Evolutionary conservation across 2,888 invertebrate species (phyloP), one percentile per base, ranked within the genome.

Genomic region (Entomobrya multifasciata): DNA sequence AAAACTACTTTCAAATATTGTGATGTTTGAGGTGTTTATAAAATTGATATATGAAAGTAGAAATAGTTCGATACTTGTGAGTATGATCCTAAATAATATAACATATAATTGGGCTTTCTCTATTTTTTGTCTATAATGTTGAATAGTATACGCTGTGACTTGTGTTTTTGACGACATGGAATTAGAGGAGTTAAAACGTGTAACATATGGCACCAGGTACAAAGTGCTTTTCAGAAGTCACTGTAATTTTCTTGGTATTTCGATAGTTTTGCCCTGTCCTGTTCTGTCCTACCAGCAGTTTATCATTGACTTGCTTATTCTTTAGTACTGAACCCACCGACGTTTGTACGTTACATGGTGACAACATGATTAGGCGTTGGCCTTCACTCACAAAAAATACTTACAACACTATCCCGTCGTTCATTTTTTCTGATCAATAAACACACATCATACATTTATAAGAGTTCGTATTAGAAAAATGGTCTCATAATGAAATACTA

Each of bases 121-220:
- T n/a, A n/a, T n/a, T n/a, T n/a, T n/a, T n/a, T n/a, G n/a, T n/a
- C n/a, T n/a, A n/a, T n/a, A n/a, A n/a, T n/a, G n/a, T n/a, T n/a
- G n/a, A n/a, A n/a, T n/a, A n/a, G n/a, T n/a, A n/a, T n/a, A 67
- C 44, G 67, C 11, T 41, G 57, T 49, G 62, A 17, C 62, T 62
- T 30, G 41, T 67, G 22, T 22, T 67, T 67, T 20, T 13, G 47
- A n/a, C 36, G n/a, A n/a, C 17, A 47, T 47, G 2, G 17, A 5
- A 52, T 1, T 20, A 52, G 17, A 17, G 17, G 2, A 52, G 41
- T n/a, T 41, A 36, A 55, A 65, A 67, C 49, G 70, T 74, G 86
- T 86, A 86, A 86, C 86, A 86, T 86, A 86, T 79, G 86, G 86
- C 86, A 79, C 86, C 86, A 79, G 86, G 86, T 80, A 86, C 86